A percentile compares a stretch with the other conserved stretches of the same genome.
These are phyloP conservation scores for Halcyon chelicuti DNA, from an alignment of 2,797 vertebrate genomes.

Conservation along the genomic window DNA sequence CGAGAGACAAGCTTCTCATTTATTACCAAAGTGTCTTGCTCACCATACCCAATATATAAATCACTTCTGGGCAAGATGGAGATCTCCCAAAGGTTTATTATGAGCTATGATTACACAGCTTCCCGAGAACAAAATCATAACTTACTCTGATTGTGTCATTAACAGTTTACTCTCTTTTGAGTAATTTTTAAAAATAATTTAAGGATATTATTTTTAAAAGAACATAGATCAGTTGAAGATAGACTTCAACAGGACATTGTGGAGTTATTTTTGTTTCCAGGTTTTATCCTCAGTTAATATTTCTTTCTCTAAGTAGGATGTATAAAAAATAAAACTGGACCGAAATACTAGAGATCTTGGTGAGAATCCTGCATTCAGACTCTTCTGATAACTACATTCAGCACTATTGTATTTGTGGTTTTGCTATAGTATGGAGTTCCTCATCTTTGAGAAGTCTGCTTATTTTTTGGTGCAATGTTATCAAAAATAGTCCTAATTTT, in stretches of 20 bases:
- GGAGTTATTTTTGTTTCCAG: slow-evolving; percentile 48
- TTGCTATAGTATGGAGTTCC: not conserved
- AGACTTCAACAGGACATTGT: not conserved
- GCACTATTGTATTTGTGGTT: not conserved
- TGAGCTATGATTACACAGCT: slow-evolving; percentile 23
- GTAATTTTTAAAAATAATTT: slow-evolving; percentile 19
- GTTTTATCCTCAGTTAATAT: slow-evolving; percentile 55
- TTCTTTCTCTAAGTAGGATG: not conserved
- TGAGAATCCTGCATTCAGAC: not conserved
- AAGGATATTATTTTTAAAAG: not conserved
- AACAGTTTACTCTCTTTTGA: slow-evolving; percentile 32
- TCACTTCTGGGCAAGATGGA: slow-evolving; percentile 28
- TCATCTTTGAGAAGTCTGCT: not conserved
- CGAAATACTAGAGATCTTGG: not conserved
- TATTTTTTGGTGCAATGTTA: not conserved
- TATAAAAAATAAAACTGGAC: not conserved
- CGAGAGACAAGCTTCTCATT: slow-evolving; percentile 30
- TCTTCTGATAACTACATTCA: not conserved
- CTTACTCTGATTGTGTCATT: slow-evolving; percentile 53
- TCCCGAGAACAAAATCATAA: slow-evolving; percentile 50
- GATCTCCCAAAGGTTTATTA: slow-evolving; percentile 37
- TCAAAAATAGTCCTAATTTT: not conserved
- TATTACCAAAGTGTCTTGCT: slow-evolving; percentile 40
- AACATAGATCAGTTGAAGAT: slow-evolving; percentile 21
- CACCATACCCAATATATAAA: slow-evolving; percentile 21